phyloP scores from a whole-genome alignment of 2,113 vertebrate genomes.

The Pteruthius melanotis region DNA sequence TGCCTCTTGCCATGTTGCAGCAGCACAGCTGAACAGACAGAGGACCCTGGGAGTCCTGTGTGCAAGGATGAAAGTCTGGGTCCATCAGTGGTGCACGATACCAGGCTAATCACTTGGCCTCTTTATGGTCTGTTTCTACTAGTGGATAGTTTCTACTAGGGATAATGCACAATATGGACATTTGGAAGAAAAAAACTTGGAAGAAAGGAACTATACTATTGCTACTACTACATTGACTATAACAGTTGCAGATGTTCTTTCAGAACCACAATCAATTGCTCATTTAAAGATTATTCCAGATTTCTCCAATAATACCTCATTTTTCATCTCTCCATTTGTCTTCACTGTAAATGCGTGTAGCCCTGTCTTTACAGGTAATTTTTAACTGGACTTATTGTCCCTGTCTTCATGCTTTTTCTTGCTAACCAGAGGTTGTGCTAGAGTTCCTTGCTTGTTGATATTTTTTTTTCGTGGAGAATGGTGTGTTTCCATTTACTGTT shows the following conservation, averaged over 20 bases:
- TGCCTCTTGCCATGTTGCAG: neutral
- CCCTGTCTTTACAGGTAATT: neutral
- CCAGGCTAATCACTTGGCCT: neutral
- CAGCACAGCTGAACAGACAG: neutral
- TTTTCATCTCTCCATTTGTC: neutral
- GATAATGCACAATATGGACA: neutral
- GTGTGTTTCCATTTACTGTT: conserved; percentile 23
- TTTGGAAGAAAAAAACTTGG: neutral
- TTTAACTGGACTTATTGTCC: neutral
- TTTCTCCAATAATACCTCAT: neutral
- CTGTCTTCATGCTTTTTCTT: neutral
- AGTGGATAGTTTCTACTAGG: too few species aligned
- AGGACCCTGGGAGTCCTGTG: neutral
- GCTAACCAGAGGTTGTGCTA: neutral
- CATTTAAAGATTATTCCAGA: neutral
- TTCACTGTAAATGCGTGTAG: neutral
- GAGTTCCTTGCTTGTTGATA: neutral
- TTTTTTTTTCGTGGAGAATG: neutral
- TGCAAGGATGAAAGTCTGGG: neutral
- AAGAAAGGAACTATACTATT: neutral
- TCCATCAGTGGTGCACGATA: neutral
- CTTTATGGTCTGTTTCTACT: neutral
- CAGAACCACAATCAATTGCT: neutral
- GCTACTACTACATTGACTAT: neutral
- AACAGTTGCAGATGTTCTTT: neutral